Evolutionary conservation across 2,113 vertebrate genomes (phyloP).

Genomic region (Plecotus auritus): DNA sequence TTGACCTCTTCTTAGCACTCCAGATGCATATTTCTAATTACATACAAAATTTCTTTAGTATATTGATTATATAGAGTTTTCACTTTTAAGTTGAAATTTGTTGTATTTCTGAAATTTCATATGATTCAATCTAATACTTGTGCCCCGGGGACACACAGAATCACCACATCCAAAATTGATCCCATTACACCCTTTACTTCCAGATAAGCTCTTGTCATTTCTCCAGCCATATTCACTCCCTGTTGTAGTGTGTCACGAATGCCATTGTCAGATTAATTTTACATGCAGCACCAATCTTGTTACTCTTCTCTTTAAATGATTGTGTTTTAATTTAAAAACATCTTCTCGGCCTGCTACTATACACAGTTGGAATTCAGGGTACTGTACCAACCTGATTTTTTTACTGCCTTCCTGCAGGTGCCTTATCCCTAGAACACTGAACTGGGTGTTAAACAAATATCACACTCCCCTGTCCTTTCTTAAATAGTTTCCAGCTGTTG

Average conservation of each 20-base stretch:
- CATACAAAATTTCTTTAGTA: neutral
- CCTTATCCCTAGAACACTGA: neutral
- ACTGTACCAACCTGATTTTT: neutral
- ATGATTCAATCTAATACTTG: neutral
- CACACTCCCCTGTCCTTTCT: neutral
- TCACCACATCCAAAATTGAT: neutral
- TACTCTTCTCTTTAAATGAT: neutral
- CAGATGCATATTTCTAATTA: neutral
- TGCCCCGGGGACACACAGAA: neutral
- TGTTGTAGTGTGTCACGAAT: neutral
- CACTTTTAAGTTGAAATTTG: neutral
- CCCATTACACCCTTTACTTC: neutral
- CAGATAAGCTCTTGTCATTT: neutral
- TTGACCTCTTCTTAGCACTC: neutral
- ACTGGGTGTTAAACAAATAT: neutral
- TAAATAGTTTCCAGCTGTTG: neutral
- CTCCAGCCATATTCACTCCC: neutral
- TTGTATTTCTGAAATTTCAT: slow-evolving; percentile 23
- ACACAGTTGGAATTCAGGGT: neutral
- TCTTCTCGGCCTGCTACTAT: neutral
- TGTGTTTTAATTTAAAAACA: neutral
- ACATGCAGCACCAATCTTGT: neutral
- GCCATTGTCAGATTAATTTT: neutral
- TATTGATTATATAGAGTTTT: neutral
- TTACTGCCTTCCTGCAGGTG: neutral